Evolutionary conservation across 2,113 vertebrate genomes (phyloP).

Genomic region (Hypomesus transpacificus): DNA sequence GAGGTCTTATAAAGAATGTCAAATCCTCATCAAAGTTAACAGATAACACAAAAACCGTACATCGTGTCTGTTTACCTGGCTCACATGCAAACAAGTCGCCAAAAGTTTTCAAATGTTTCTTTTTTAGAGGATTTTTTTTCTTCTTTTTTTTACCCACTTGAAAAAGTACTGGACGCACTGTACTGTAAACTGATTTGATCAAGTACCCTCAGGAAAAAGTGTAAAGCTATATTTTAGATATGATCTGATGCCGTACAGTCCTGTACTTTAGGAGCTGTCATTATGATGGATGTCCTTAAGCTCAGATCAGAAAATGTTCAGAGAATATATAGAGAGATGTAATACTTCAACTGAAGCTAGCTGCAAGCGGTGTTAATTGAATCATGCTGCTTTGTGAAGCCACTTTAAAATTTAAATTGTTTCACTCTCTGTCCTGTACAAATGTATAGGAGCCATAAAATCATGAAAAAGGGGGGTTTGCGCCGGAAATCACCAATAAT

Average conservation of each 20-base stretch:
- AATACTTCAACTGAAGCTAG: constrained; percentile 5
- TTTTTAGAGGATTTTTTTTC: no score
- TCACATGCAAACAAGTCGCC: no score
- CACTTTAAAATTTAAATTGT: background rate
- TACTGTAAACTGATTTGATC: no score
- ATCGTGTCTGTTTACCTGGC: no score
- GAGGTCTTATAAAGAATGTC: no score
- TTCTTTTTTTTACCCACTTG: no score
- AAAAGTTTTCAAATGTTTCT: no score
- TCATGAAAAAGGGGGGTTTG: background rate
- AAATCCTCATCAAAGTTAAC: no score
- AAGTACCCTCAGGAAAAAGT: no score
- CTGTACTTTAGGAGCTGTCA: background rate
- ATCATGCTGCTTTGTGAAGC: constrained; percentile 17
- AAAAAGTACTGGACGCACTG: no score
- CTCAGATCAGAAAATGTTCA: background rate
- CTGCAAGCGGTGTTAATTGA: constrained; percentile 28
- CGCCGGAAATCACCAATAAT: constrained; percentile 10
- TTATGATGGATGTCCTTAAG: background rate
- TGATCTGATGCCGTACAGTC: background rate
- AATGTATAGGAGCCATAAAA: background rate
- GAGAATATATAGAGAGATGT: background rate
- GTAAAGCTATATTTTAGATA: background rate
- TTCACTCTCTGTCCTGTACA: no score
- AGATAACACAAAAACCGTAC: no score